Evolutionary conservation across 1,140 invertebrate genomes (phyloP).

Genomic region (Drosophila nigromelanica): DNA sequence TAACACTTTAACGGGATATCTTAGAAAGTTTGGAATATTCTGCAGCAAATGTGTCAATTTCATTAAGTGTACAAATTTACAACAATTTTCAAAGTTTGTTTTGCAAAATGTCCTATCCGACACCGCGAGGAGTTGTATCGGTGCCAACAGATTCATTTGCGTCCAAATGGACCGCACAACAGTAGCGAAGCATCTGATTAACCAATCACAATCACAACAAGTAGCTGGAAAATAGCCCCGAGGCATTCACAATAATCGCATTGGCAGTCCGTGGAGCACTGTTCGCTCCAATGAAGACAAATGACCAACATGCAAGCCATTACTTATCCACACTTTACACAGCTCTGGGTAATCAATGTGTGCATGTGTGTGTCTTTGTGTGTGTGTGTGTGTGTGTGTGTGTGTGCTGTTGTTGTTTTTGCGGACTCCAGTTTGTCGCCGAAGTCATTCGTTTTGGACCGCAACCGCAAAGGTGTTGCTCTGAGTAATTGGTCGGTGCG

Average conservation of each 20-base stretch:
- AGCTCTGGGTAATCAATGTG: conserved; percentile 30
- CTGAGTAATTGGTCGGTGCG: conserved; percentile 68
- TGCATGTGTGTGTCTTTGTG: conserved; percentile 14
- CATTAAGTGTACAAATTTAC: too few species aligned
- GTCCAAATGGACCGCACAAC: neutral
- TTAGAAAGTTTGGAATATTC: too few species aligned
- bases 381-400: conserved; percentile 3
- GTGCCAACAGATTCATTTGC: conserved; percentile 1
- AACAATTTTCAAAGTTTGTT: too few species aligned
- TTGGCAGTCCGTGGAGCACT: conserved; percentile 16
- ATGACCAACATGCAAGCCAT: conserved; percentile 76
- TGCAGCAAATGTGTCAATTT: too few species aligned
- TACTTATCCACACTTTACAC: conserved; percentile 77
- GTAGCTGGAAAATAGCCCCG: conserved; percentile 42
- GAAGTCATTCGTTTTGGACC: conserved; percentile 66
- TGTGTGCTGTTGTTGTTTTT: conserved; percentile 13
- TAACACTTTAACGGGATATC: neutral
- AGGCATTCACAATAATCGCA: conserved; percentile 40
- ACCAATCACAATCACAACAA: conserved; percentile 55
- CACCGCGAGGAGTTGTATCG: neutral
- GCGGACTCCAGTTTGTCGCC: conserved; percentile 65
- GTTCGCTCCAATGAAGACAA: conserved; percentile 79
- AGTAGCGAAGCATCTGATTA: conserved; percentile 44
- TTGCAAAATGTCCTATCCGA: too few species aligned
- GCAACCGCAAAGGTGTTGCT: conserved; percentile 55